Evolutionary conservation across 1,140 invertebrate species (phyloP), one percentile per base, ranked within the genome.

Genomic region (Drosophila baimaii): DNA sequence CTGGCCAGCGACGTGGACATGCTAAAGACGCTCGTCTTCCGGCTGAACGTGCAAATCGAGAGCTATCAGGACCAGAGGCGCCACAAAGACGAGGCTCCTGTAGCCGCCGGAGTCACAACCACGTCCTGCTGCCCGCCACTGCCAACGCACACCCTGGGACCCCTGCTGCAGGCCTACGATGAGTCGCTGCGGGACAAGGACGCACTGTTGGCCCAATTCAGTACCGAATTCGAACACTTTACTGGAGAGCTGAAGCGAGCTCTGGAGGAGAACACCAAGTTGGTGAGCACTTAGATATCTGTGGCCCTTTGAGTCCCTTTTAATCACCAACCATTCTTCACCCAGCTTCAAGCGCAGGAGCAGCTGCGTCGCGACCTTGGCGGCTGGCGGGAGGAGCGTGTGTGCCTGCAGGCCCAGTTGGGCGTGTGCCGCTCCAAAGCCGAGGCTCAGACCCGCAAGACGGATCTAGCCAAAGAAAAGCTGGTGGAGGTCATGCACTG

Each of bases 151-250:
- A 94, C 93, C 27, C 79, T 95, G 41, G 93, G 21, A 1, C 95
- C 95, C 2, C 91, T 96, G 19, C 86, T 96, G 21, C 93, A 95
- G 81, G 95, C 95, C 29, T 96, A 95, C 74, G 93, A 95, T 70
- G 95, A 95, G 75, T 94, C 93, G 19, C 86, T 96, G 15, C 86
- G 83, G 3, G 95, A 96, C 79, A 96, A 95, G 85, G 93, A 95
- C 21, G 93, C 95, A 23, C 92, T 95, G 23, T 93, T 96, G 47
- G 80, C 92, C 8, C 93, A 93, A 59, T 95, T 95, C 56, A 94
- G 94, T 73, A 81, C 91, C 2, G 93, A 95, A 80, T 93, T 95
- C 41, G 93, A 94, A 23, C 80, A 92, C n/a, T 95, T 95, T 74
- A 93, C 94, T 41, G 92, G 92, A 2, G 94, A 93, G 86, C 91